These are phyloP conservation scores for Heptranchias perlo DNA, from an alignment of 2,113 vertebrate species.

Conservation along the genomic window DNA sequence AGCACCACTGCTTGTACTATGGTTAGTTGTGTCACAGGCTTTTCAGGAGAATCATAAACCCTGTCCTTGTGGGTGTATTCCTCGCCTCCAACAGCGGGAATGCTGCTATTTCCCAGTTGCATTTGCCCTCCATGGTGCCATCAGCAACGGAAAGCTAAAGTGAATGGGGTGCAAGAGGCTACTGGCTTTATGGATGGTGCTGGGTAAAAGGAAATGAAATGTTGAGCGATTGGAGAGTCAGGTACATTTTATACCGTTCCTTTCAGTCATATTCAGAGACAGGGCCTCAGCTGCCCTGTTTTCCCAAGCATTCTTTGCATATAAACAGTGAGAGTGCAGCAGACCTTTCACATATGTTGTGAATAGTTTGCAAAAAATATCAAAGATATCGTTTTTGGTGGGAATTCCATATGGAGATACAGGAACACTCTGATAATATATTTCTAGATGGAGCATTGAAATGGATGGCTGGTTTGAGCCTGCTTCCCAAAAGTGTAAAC, in stretches of 20 bases:
- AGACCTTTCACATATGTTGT: not conserved
- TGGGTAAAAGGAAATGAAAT: not conserved
- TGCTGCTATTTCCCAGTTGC: not conserved
- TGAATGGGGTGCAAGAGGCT: not conserved
- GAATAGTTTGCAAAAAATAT: not conserved
- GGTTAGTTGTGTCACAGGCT: not conserved
- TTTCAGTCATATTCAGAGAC: not conserved
- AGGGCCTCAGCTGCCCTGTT: not conserved
- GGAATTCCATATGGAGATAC: not conserved
- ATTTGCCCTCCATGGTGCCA: too few species aligned
- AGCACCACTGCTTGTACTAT: not conserved
- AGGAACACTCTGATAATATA: not conserved
- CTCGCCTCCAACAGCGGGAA: not conserved
- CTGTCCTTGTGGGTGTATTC: not conserved
- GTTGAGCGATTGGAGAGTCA: not conserved
- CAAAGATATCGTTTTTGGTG: not conserved
- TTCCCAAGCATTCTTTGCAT: not conserved
- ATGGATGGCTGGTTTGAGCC: not conserved
- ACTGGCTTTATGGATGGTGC: not conserved
- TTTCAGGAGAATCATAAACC: not conserved
- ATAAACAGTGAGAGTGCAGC: not conserved
- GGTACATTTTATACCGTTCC: not conserved
- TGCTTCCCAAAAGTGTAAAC: not conserved
- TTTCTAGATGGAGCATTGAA: not conserved
- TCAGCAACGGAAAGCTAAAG: not conserved